Evolutionary conservation across 2,888 invertebrate genomes (phyloP).

Genomic region (Volucella zonaria): DNA sequence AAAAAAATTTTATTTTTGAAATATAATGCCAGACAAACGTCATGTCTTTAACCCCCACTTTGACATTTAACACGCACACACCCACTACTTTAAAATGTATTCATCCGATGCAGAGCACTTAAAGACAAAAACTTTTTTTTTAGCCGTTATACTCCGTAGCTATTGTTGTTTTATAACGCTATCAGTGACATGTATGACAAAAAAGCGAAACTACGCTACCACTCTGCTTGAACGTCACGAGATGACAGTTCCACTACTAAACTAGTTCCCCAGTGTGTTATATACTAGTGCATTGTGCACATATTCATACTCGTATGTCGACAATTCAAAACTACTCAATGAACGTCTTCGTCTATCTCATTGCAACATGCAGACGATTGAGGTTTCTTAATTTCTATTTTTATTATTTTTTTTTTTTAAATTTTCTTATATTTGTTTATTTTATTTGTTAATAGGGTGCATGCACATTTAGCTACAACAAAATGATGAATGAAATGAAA

Average conservation of each 20-base stretch:
- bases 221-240: constrained; percentile 54
- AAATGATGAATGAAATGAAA: constrained; percentile 54
- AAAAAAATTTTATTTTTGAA: too few species aligned
- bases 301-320: constrained; percentile 16
- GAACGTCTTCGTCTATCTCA: constrained; percentile 17
- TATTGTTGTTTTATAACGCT: constrained; percentile 12
- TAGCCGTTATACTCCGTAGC: not conserved
- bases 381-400: constrained; percentile 9
- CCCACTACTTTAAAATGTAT: not conserved
- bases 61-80: not conserved
- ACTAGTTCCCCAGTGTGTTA: constrained; percentile 65
- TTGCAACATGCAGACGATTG: not conserved
- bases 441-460: constrained; percentile 63
- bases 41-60: not conserved
- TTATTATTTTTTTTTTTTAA: not conserved
- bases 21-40: constrained; percentile 2
- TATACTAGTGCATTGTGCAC: constrained; percentile 11
- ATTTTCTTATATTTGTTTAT: constrained; percentile 41
- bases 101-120: constrained; percentile 12
- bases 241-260: constrained; percentile 67
- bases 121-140: constrained; percentile 9
- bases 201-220: constrained; percentile 38
- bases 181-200: constrained; percentile 43
- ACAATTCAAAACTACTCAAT: constrained; percentile 47
- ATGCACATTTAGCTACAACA: constrained; percentile 44